Base-by-base conservation (phyloP, 2,888 invertebrate genomes). In the Antheraea yamamai region DNA sequence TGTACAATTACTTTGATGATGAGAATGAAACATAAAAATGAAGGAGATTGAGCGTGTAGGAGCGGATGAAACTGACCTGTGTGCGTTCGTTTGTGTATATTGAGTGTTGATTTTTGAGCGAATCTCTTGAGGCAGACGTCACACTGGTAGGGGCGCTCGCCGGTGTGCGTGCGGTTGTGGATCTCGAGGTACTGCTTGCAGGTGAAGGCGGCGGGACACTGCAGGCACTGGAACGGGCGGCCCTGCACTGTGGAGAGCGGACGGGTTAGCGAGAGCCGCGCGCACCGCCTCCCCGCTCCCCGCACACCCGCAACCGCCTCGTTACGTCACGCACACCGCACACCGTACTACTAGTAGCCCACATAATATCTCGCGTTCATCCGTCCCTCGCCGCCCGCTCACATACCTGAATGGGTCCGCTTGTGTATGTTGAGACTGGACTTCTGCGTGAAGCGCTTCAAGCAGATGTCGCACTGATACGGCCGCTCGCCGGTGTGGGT, bases 381-480 rank as follows among this genome's bases (percentile, higher is more conserved):
- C 75, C 88, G 82, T 86, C 85, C 84, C 81, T 77, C 78, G 79
- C 82, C 79, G 82, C 79, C 81, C 84, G 77, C 80, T 78, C 82
- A 91, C 93, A 83, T 94, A 95, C 95, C 95, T 87, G 97, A 97
- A 90, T 97, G 97, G 81, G 97, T 97, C 87, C 97, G 96, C 90
- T 97, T 97, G 95, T 97, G 97, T 81, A 97, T 97, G 94, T 97
- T 97, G 84, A 97, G 95, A 91, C 97, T 97, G 88, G 97, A 97
- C 91, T 97, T 97, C 95, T 97, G 97, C 79, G 97, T 97, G 95
- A 97, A 97, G 88, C 97, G 96, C 94, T 97, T 97, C 87, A 96
- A 95, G 92, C 97, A 97, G 88, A 97, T 95, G 92, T 97, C 97
- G 92, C 97, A 97, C 92, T 97, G 95, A 92, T 95, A 95, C 77